Conservation (phyloP, 2,797 vertebrate genomes). For the Bufotes viridis region DNA sequence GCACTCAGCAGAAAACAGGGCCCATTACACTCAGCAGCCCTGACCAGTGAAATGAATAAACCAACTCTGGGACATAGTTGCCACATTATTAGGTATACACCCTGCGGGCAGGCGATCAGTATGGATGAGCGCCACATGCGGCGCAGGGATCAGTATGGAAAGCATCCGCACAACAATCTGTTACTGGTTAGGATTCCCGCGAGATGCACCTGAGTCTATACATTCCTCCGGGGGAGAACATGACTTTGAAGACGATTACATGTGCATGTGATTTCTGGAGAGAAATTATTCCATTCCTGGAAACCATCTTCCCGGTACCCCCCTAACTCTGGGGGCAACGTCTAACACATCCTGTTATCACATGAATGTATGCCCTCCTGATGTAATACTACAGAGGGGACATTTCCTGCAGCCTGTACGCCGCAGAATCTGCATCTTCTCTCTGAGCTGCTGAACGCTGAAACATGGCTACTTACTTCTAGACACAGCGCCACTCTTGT, state of each 20-base stretch:
- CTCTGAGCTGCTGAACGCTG: too few relatives aligned
- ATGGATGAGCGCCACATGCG: neutral
- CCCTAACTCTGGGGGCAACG: neutral
- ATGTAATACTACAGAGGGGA: too few relatives aligned
- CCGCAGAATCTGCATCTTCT: too few relatives aligned
- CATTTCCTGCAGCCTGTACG: too few relatives aligned
- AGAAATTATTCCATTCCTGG: slow-evolving; percentile 14
- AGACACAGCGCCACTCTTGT: neutral
- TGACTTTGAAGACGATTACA: neutral
- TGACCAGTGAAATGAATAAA: too few relatives aligned
- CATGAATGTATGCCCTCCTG: neutral
- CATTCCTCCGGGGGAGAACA: slow-evolving; percentile 16
- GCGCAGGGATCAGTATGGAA: slow-evolving; percentile 20
- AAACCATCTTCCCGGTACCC: slow-evolving; percentile 29
- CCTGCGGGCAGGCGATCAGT: neutral
- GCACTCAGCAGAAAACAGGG: neutral
- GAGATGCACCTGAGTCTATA: slow-evolving; percentile 14
- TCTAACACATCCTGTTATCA: neutral
- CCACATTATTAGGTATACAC: neutral
- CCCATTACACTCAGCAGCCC: neutral
- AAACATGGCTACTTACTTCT: too few relatives aligned
- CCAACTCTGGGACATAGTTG: too few relatives aligned
- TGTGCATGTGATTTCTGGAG: neutral
- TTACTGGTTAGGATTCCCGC: neutral
- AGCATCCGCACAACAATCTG: neutral